Evolutionary conservation across 2,113 vertebrate genomes (phyloP), one percentile per base, ranked within the genome.

Genomic region (Rhinichthys klamathensis): DNA sequence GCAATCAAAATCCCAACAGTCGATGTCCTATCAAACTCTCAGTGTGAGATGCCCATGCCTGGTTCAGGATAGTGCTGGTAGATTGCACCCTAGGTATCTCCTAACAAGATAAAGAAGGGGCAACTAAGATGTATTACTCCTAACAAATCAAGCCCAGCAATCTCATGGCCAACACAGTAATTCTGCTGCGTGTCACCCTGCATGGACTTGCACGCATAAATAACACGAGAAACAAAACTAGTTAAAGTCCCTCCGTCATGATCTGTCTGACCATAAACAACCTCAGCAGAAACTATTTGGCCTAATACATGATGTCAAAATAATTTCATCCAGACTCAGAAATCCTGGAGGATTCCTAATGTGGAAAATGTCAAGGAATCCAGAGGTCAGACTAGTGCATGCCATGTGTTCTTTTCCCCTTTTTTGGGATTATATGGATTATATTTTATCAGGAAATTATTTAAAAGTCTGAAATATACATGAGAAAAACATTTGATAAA

Each of bases 1-100:
- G 65, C 88, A 87, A 90, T 90, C 88, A 89, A 90, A 91, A 84
- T 74, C 70, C 70, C 85, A 83, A 84, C 87, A 89, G 88, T 84
- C 72, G 65, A 83, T 83, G 74, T 84, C 80, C 85, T 86, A 89
- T 89, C 86, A 86, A 84, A 81, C 80, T 86, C 88, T 89, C 84
- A 85, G 88, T 86, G 86, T 85, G 89, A 86, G 77, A 80, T 75
- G 38, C 81, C 10, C 78, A 83, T 86, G 73, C 79, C 41, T 82
- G 69, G 83, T 70, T 70, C 88, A 56, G 65, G 75, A 13, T 72
- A 73, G 74, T 65, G 67, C 74, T 58, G 65, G 78, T 80, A 88
- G 86, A 89, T 87, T 86, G 89, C 86, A 86, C 88, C 86, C 69
- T 85, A 41, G 85, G 87, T 69, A 58, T 56, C 73, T 38, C 87